Evolutionary conservation across 2,888 invertebrate genomes (phyloP), one percentile per base, ranked within the genome.

Genomic region (Pseudanteris insignis): DNA sequence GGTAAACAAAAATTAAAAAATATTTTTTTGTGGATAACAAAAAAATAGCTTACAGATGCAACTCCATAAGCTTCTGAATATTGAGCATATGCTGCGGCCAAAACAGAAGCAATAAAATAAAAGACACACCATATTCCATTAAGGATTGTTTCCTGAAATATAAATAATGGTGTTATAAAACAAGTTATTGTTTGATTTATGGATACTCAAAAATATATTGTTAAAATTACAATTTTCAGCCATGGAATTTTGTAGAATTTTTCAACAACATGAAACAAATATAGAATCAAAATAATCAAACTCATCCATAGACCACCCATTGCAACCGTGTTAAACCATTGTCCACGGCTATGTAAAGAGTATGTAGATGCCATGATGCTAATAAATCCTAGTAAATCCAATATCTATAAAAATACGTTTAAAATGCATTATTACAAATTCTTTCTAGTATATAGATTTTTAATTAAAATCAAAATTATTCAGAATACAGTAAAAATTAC

Each of bases 231-330:
- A 64, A 91, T 85, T 81, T 88, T 89, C 55, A 94, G 81, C 94
- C 94, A 94, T 1, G 94, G 94, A 69, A 94, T 88, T 81, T 86
- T 88, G 77, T 88, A 89, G 75, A 90, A 87, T 79, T 89, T 90
- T 81, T 94, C 94, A 61, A 94, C 85, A 14, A 94, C 84, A 77
- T 94, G 94, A 81, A 94, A 92, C 61, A 93, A 77, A 78, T 94
- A 95, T 54, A 92, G 84, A 1, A 86, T 85, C 9, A 94, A 83
- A 41, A 94, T 81, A 64, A 91, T 87, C 25, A 88, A 88, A 3
- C 92, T 91, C 74, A 91, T 88, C 90, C 92, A 92, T 78, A 95
- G 90, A 10, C 89, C 94, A 10, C 86, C 86, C 88, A 92, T 90
- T 0, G 93, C 84, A 41, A 94, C 87, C 72, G 88, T 88, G 74